Conservation (phyloP, 2,113 vertebrate species). For the Scomber scombrus region DNA sequence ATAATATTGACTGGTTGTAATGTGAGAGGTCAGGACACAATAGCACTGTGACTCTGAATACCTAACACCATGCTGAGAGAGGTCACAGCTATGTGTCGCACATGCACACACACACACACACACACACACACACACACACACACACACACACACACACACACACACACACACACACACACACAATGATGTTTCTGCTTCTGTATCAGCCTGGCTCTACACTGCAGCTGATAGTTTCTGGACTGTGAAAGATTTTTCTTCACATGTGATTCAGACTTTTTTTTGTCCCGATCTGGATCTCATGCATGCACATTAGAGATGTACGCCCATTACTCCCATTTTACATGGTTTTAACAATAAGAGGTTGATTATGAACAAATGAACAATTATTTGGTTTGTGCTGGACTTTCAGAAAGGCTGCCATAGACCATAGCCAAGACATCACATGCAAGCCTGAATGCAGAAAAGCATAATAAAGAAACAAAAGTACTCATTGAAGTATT, state of each 20-base stretch:
- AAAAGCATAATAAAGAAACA: neutral
- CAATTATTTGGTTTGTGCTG: neutral
- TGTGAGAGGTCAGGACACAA: slow-evolving; percentile 76
- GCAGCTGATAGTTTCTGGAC: too few relatives aligned
- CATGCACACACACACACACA: slow-evolving; percentile 15
- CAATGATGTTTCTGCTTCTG: too few relatives aligned
- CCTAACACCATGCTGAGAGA: slow-evolving; percentile 72
- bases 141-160: slow-evolving; percentile 1
- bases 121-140: slow-evolving; percentile 25
- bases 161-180: slow-evolving; percentile 20
- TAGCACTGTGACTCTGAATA: slow-evolving; percentile 75
- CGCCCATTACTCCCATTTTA: neutral
- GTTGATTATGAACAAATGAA: neutral
- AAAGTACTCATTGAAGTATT: neutral
- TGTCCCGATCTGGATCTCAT: neutral
- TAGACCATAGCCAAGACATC: neutral
- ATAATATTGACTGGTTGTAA: slow-evolving; percentile 77
- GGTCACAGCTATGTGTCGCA: slow-evolving; percentile 73
- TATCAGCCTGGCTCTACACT: too few relatives aligned
- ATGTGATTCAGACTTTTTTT: neutral
- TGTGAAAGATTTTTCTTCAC: neutral
- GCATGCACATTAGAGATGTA: neutral
- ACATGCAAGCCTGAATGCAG: neutral
- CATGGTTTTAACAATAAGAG: neutral
- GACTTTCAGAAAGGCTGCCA: neutral